These are phyloP conservation scores for Distichodus sexfasciatus DNA, from an alignment of 2,797 vertebrate genomes.

Conservation along the genomic window DNA sequence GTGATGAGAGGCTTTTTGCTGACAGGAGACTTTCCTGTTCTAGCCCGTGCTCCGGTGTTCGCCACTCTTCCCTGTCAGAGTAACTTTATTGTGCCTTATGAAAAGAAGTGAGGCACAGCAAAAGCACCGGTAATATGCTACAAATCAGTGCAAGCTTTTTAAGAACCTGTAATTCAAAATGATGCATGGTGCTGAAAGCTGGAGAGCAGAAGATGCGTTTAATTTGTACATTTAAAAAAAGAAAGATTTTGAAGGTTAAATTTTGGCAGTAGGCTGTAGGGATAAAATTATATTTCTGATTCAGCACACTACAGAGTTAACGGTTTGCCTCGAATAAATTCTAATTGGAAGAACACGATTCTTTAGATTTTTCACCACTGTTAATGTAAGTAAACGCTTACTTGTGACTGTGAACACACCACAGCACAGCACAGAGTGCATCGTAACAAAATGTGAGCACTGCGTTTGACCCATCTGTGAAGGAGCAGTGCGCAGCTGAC, in stretches of 20 bases:
- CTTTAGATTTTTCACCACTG: too few relatives aligned
- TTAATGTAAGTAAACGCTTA: too few relatives aligned
- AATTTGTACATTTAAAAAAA: not conserved
- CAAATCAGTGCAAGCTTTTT: conserved; percentile 33
- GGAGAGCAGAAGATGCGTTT: not conserved
- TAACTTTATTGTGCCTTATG: conserved; percentile 29
- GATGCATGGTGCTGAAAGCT: not conserved
- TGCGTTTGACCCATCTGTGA: too few relatives aligned
- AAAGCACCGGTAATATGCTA: conserved; percentile 14
- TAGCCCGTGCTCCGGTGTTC: conserved; percentile 5
- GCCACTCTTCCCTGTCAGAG: conserved; percentile 30
- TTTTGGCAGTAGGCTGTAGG: not conserved
- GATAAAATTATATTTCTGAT: not conserved
- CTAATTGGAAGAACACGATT: too few relatives aligned
- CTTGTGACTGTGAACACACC: too few relatives aligned
- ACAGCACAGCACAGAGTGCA: too few relatives aligned
- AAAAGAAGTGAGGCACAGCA: conserved; percentile 9
- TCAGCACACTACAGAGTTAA: not conserved
- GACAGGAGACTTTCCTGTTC: conserved; percentile 37
- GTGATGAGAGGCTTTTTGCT: conserved; percentile 35
- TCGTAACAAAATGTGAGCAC: too few relatives aligned
- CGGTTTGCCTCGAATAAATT: not conserved
- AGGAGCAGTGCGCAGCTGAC: too few relatives aligned
- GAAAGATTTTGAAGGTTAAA: not conserved
- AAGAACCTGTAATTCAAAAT: conserved; percentile 3